Evolutionary conservation across 2,797 vertebrate species (phyloP), one percentile per base, ranked within the genome.

Genomic region (Galaxias olidus): DNA sequence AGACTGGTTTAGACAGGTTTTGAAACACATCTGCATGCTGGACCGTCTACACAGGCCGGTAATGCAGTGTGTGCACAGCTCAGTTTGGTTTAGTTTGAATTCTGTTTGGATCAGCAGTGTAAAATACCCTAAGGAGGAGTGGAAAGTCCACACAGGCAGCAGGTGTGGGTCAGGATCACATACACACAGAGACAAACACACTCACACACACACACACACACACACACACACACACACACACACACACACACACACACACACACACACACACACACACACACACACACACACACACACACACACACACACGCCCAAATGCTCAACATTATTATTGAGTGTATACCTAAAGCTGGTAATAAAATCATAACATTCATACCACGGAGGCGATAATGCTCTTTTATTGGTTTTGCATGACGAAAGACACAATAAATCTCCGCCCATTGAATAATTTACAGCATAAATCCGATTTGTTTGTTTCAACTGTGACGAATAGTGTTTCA

Each of bases 401-500:
- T 86, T 86, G 80, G 84, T 86, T 90, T 88, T 80, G 73, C 79
- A 83, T 86, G 84, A 68, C 55, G 53, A 87, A 88, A 86, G n/a
- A 86, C 85, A 90, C 81, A 85, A 84, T 83, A 84, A 80, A 63
- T 84, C 79, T 80, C 64, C 50, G 40, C 68, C 77, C 78, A 84
- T 55, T 89, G 82, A 87, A 86, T 90, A 88, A 89, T 87, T 79
- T 80, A 81, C 74, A 46, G 81, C 80, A 61, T 59, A 81, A 85
- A 86, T 88, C 79, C 80, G 85, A 89, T 89, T 85, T 89, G 83
- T 89, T 86, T 87, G 85, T 81, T 83, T 82, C 77, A 74, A 87
- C 84, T 85, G 85, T 90, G 89, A 92, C 89, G 86, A 90, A 91
- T 90, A 77, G 85, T 83, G 70, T 87, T 91, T 92, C 87, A 91